These are phyloP conservation scores for Nycticebus coucang DNA, from an alignment of 2,113 vertebrate genomes.

Conservation along the genomic window DNA sequence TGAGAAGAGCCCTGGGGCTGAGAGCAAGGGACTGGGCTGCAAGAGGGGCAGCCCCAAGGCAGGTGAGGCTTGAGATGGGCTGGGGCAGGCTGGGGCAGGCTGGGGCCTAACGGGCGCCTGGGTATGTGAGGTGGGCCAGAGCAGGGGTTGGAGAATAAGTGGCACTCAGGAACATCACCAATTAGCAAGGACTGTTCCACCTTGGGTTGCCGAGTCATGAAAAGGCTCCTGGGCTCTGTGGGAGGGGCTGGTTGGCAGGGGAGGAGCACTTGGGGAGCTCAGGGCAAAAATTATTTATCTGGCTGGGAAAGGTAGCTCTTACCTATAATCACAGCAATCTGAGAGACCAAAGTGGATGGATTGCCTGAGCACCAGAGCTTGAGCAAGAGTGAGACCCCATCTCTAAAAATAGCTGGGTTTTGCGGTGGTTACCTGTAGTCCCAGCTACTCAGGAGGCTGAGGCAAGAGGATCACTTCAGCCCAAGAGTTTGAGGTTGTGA, in stretches of 20 bases:
- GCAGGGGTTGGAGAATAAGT: background rate
- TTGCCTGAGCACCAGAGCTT: no score
- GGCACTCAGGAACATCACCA: background rate
- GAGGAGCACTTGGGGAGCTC: background rate
- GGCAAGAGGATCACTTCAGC: no score
- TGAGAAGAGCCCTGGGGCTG: conserved; percentile 85
- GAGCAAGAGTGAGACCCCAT: no score
- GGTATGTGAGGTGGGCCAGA: background rate
- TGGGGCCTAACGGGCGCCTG: background rate
- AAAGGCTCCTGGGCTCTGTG: background rate
- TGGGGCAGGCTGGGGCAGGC: background rate
- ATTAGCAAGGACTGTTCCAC: background rate
- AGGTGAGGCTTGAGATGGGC: conserved; percentile 86
- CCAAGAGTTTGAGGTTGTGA: no score
- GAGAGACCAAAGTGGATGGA: no score
- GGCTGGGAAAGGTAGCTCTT: no score
- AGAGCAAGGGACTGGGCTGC: conserved; percentile 88
- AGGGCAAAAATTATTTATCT: background rate
- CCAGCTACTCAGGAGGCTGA: no score
- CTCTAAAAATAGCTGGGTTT: no score
- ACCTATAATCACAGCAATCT: no score
- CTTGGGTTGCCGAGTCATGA: background rate
- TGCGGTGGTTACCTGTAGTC: no score
- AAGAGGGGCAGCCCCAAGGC: conserved; percentile 94
- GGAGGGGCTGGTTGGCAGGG: background rate